Percentiles rank a stretch among this genome's conserved stretches.
These are phyloP conservation scores for Polietes domitor DNA, from an alignment of 2,888 invertebrate species.

Conservation along the genomic window DNA sequence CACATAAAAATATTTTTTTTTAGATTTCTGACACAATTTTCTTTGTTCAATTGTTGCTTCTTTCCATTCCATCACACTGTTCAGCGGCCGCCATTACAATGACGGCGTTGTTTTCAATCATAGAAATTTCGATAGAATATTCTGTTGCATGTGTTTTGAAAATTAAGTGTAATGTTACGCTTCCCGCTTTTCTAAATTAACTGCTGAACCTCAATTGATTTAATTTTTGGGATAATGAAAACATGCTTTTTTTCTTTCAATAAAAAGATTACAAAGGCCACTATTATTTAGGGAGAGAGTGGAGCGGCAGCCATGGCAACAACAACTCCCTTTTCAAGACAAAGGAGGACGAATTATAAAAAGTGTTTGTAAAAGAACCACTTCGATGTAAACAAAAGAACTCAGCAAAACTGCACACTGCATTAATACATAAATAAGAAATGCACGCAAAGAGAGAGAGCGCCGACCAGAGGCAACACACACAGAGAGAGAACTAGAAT, in stretches of 20 bases:
- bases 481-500: neutral
- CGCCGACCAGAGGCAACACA: neutral
- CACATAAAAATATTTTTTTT: no score
- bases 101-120: neutral
- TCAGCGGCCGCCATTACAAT: neutral
- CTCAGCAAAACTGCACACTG: neutral
- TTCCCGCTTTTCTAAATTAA: neutral
- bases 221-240: conserved; percentile 42
- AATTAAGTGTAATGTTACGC: neutral
- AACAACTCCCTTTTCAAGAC: conserved; percentile 1
- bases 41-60: no score
- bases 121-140: neutral
- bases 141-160: neutral
- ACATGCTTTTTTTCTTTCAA: neutral
- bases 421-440: neutral
- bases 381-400: conserved; percentile 3
- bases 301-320: neutral
- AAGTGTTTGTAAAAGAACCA: neutral
- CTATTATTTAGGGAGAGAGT: neutral
- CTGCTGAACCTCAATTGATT: conserved; percentile 28
- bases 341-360: neutral
- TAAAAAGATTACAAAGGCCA: neutral
- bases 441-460: neutral
- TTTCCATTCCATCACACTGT: no score
- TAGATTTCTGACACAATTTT: no score